Evolutionary conservation across 35 echinoderm and acorn worm genomes (phyloP), one percentile per base, ranked within the genome.

Genomic region (Ophioderma brevispina): DNA sequence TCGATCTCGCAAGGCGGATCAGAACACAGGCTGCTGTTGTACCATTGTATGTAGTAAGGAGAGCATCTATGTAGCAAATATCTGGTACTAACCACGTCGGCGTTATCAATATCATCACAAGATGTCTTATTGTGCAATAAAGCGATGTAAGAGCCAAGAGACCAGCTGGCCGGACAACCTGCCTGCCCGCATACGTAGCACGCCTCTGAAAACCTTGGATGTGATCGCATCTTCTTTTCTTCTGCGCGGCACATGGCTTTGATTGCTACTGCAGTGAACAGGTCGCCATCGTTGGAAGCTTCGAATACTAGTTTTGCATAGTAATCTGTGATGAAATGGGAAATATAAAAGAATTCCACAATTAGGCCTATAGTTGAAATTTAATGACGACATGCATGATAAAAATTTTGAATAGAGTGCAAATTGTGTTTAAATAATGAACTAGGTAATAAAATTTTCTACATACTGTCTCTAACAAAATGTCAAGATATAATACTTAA

Each of bases 141-240:
- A 13, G 95, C 89, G 5, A 94, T 77, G 40, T 64, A 79, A 14
- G 91, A 79, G 38, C 95, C 95, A 38, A 97, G 35, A 43, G 95
- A 97, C 89, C 86, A 91, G 25, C 83, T 92, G 31, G 85, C 85
- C 79, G 79, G 90, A 38, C 91, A 94, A 18, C 23, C 32, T 13
- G 31, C 34, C 31, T 25, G 37, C 0, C 34, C 21, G 30, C 79
- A 76, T 35, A 77, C 38, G n/a, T 70, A 70, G 50, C 90, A 91
- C 4, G 3, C 32, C 3, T 84, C 39, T 28, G 55, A 21, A 76
- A 78, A 91, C 28, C 37, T 80, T 2, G 77, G 41, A 63, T 91
- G 90, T 31, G 40, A 38, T 36, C 59, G 70, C 37, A 91, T 49
- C 19, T 86, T 31, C 32, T 78, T 13, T 32, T 25, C 75, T 59